A percentile compares a stretch with the other conserved stretches of the same genome.
Conservation (phyloP, 2,113 vertebrate species). For the Sisor rabdophorus region DNA sequence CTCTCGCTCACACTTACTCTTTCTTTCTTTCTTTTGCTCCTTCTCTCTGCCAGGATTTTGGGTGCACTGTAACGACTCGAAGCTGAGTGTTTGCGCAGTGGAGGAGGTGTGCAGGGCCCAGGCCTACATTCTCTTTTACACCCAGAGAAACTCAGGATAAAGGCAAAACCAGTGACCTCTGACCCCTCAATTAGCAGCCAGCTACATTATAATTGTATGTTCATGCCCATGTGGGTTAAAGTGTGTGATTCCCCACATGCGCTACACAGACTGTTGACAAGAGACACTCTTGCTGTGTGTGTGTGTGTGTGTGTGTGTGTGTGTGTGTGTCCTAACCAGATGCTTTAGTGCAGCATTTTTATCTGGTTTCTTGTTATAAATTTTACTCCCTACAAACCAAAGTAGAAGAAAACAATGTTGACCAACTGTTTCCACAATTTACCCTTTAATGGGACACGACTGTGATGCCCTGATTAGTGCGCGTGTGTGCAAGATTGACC, state of each 20-base stretch:
- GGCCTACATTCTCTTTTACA: constrained; percentile 99
- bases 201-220: constrained; percentile 60
- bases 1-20: too few species aligned
- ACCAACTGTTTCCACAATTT: constrained; percentile 10
- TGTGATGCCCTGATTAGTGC: constrained; percentile 5
- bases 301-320: neutral
- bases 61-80: constrained; percentile 99
- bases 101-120: constrained; percentile 99
- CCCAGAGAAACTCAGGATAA: constrained; percentile 78
- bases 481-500: neutral
- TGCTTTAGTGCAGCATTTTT: constrained; percentile 26
- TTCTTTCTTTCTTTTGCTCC: too few species aligned
- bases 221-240: constrained; percentile 31
- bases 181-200: constrained; percentile 39
- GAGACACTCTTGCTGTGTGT: constrained; percentile 25
- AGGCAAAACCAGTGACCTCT: constrained; percentile 51
- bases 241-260: constrained; percentile 11
- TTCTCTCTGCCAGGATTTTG: constrained; percentile 81
- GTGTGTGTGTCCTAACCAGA: constrained; percentile 20
- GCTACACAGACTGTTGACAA: constrained; percentile 32
- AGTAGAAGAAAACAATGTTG: constrained; percentile 19
- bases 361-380: neutral
- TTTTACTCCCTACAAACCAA: constrained; percentile 34
- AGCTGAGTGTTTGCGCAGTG: constrained; percentile 96
- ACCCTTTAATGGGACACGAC: neutral